Evolutionary conservation across 2,113 vertebrate genomes (phyloP).

Genomic region (Cyphomyrus discorhynchus): DNA sequence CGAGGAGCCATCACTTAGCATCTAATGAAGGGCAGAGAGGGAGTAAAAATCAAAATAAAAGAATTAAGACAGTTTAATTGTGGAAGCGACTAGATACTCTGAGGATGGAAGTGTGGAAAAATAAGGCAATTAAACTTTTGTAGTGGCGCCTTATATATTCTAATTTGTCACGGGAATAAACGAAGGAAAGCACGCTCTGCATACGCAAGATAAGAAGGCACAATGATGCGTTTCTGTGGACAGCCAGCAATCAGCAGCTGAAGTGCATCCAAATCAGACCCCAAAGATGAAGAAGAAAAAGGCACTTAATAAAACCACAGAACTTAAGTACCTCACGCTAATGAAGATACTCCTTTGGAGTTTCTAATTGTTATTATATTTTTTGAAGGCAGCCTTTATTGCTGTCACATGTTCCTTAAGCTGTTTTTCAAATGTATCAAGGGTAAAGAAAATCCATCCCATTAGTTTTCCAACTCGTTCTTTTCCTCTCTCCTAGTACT

Average conservation of each 20-base stretch:
- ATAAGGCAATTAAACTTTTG: slow-evolving; percentile 55
- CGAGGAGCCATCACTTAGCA: slow-evolving; percentile 45
- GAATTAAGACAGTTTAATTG: not conserved
- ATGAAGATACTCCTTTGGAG: not conserved
- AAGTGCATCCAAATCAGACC: slow-evolving; percentile 18
- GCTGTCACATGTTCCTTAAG: not conserved
- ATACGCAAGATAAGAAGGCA: slow-evolving; percentile 52
- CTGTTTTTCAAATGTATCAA: not conserved
- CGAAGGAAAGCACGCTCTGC: slow-evolving; percentile 53
- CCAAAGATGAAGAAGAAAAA: slow-evolving; percentile 1
- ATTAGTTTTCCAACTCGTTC: not conserved
- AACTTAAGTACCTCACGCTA: not conserved
- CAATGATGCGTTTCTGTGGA: slow-evolving; percentile 40
- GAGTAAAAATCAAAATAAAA: not conserved
- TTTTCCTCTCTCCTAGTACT: not conserved
- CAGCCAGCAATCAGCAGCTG: slow-evolving; percentile 42
- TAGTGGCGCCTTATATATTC: slow-evolving; percentile 50
- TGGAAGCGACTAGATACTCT: not conserved
- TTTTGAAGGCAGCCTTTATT: not conserved
- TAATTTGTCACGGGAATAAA: slow-evolving; percentile 44
- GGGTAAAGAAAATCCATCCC: not conserved
- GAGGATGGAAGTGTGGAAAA: slow-evolving; percentile 36
- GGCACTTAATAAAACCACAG: slow-evolving; percentile 22
- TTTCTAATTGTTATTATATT: not conserved
- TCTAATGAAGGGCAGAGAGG: slow-evolving; percentile 38